Conservation (phyloP, 2,888 invertebrate species). For the Drosophila diplacantha region DNA sequence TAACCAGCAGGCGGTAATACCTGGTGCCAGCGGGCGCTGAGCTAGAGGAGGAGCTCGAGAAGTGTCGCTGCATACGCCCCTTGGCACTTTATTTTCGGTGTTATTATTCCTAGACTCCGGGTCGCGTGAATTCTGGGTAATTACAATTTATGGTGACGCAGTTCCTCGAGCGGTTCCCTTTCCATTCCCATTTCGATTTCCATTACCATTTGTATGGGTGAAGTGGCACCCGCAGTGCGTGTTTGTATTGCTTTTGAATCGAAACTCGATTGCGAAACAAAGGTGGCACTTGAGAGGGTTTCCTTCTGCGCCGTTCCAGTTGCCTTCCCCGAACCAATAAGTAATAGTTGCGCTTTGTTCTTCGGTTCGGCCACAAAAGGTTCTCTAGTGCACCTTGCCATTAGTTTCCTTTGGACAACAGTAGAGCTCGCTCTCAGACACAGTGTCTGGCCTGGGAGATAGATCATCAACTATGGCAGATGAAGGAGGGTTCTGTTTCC, state of each 20-base stretch:
- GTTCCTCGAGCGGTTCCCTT: conserved; percentile 34
- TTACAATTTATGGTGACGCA: conserved; percentile 54
- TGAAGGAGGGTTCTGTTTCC: conserved; percentile 11
- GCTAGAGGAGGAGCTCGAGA: not conserved
- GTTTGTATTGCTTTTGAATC: conserved; percentile 72
- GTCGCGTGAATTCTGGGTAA: conserved; percentile 69
- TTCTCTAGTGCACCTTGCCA: conserved; percentile 55
- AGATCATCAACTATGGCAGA: conserved; percentile 22
- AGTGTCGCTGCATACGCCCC: conserved; percentile 46
- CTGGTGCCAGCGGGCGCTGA: conserved; percentile 39
- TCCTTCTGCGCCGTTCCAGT: conserved; percentile 52
- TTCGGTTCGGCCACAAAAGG: conserved; percentile 25
- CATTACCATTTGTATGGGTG: conserved; percentile 32
- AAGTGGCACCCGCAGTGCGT: conserved; percentile 68
- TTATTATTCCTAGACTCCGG: conserved; percentile 13
- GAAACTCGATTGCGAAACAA: conserved; percentile 69
- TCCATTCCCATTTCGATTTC: conserved; percentile 14
- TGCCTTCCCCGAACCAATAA: conserved; percentile 67
- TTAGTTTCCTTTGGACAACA: conserved; percentile 23
- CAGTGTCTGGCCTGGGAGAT: conserved; percentile 14
- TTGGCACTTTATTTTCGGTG: conserved; percentile 31
- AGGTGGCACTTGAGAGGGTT: conserved; percentile 48
- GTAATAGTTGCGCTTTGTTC: conserved; percentile 40
- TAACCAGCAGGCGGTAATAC: conserved; percentile 36
- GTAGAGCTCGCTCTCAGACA: conserved; percentile 16